Base-by-base conservation (phyloP, 2,888 invertebrate species). In the Clepsis dumicolana region DNA sequence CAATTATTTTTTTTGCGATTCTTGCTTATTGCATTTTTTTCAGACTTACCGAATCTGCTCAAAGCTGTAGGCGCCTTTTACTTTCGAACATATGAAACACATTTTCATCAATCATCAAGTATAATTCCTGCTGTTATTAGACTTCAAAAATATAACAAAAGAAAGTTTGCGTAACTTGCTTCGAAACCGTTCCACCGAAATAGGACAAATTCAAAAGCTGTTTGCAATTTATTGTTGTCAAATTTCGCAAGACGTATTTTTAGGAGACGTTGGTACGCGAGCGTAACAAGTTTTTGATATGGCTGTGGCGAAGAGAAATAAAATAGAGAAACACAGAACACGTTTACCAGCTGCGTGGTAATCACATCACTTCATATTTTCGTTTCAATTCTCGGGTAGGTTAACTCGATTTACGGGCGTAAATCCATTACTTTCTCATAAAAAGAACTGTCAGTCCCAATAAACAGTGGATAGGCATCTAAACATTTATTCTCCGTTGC, bases 391-490 rank as follows among this genome's bases (percentile, higher is more conserved):
- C 29, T 18, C 29, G 61, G 44, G 29, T 61, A 53, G 18, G 25
- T 53, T 32, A 62, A 56, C 56, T n/a, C 57, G 25, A 61, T 65
- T 65, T 62, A 5, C 21, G 44, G 16, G 14, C 44, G 18, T 24
- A 62, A 56, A 67, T 16, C n/a, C 67, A 63, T 67, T 67, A 67
- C 57, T 67, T 67, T 70, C 62, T 56, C 53, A 62, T 67, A 70
- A 65, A 70, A 57, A 32, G 62, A 70, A 56, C 66, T 66, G 70
- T 66, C 65, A 66, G 32, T 66, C 48, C 21, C 61, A 65, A 66
- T 70, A 63, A 61, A 65, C 63, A 66, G 70, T 65, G 48, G 54
- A 64, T 68, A 57, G 64, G 62, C 53, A 63, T 44, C 66, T 44
- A 70, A 70, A 57, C 61, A 35, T 65, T 70, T 57, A 65, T 65